These are phyloP conservation scores for Listrodromus nycthemerus DNA, from an alignment of 2,888 invertebrate species.

Conservation along the genomic window DNA sequence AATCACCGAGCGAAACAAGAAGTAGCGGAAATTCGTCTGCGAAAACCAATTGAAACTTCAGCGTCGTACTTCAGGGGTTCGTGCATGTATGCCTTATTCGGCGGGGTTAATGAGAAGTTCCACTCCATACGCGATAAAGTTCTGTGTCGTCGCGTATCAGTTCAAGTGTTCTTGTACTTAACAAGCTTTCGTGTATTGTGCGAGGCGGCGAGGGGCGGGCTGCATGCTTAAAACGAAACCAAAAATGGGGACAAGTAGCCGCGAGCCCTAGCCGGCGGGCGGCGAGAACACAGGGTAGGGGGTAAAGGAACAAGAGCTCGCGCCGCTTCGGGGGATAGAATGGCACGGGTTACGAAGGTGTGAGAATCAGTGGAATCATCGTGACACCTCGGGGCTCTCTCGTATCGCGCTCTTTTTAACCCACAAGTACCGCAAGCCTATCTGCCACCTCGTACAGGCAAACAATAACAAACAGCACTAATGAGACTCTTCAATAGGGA, in stretches of 20 bases:
- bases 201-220: slow-evolving; percentile 60
- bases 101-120: slow-evolving; percentile 13
- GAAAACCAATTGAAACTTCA: slow-evolving; percentile 7
- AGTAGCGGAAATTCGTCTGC: background rate
- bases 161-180: slow-evolving; percentile 83
- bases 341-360: slow-evolving; percentile 74
- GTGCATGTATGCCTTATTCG: background rate
- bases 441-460: slow-evolving; percentile 77
- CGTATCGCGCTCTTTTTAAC: slow-evolving; percentile 80
- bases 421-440: slow-evolving; percentile 67
- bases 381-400: slow-evolving; percentile 83
- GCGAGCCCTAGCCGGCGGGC: slow-evolving; percentile 71
- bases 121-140: slow-evolving; percentile 3
- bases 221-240: slow-evolving; percentile 84
- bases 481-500: slow-evolving; percentile 83
- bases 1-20: background rate
- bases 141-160: slow-evolving; percentile 73
- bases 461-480: slow-evolving; percentile 84
- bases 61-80: background rate
- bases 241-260: slow-evolving; percentile 84
- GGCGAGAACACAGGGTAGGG: slow-evolving; percentile 64
- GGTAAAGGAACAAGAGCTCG: slow-evolving; percentile 42
- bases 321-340: slow-evolving; percentile 62
- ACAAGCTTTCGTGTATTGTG: slow-evolving; percentile 84
- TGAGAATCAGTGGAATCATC: slow-evolving; percentile 83